Evolutionary conservation across 2,113 vertebrate genomes (phyloP).

Genomic region (Psittacula cyanocephala): DNA sequence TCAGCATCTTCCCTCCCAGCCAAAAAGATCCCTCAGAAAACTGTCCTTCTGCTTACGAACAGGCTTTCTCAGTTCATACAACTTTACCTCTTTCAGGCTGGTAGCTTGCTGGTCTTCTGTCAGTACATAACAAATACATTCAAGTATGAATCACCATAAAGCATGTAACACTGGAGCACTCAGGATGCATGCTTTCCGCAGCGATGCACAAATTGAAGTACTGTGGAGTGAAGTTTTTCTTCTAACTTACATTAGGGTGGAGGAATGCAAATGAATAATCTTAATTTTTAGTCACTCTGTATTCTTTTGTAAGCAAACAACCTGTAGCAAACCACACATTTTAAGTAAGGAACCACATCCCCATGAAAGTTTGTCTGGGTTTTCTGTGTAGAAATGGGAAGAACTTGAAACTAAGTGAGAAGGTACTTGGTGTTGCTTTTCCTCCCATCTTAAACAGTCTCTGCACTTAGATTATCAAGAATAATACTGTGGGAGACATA

Average conservation of each 20-base stretch:
- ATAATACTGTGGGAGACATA: background rate
- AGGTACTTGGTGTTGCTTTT: background rate
- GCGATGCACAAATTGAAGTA: background rate
- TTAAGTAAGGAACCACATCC: background rate
- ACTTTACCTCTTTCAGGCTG: background rate
- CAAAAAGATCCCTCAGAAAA: background rate
- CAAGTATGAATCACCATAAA: background rate
- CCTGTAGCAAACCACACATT: background rate
- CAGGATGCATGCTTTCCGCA: background rate
- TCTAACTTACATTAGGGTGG: background rate
- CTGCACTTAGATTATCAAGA: background rate
- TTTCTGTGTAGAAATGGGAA: background rate
- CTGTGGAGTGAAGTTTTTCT: background rate
- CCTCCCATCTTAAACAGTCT: background rate
- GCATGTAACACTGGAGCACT: background rate
- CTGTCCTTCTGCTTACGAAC: background rate
- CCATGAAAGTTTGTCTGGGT: background rate
- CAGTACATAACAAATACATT: background rate
- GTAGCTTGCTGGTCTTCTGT: background rate
- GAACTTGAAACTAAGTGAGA: background rate
- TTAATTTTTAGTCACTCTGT: background rate
- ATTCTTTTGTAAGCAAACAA: background rate
- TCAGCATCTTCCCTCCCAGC: background rate
- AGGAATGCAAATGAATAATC: background rate
- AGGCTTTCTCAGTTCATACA: background rate